These are phyloP conservation scores for Steatornis caripensis DNA, from an alignment of 2,113 vertebrate species.

Conservation along the genomic window DNA sequence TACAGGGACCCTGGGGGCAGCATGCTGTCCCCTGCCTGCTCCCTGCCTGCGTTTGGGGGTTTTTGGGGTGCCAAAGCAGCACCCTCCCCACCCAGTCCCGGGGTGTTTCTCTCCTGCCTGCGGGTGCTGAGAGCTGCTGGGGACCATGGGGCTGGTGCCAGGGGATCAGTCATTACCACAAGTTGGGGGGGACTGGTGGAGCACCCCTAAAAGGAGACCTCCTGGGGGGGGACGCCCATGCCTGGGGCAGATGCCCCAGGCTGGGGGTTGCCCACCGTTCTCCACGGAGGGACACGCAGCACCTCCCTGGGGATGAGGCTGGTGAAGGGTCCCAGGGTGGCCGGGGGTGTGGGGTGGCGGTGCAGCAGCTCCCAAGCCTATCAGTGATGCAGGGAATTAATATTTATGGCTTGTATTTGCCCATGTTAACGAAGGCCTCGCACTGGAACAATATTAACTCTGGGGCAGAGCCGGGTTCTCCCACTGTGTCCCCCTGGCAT, in stretches of 20 bases:
- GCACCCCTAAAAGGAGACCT: not conserved
- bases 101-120: not conserved
- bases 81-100: fast-evolving
- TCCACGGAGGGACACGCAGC: not conserved
- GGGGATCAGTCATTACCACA: not conserved
- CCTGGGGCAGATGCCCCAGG: not conserved
- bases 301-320: not conserved
- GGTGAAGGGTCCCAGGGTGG: not conserved
- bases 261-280: not conserved
- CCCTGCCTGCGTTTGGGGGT: not conserved
- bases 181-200: not conserved
- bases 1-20: not conserved
- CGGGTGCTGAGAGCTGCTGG: fast-evolving
- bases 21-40: not conserved
- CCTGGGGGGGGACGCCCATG: fast-evolving
- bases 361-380: not conserved
- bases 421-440: not conserved
- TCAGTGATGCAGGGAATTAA: not conserved
- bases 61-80: not conserved
- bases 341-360: not conserved
- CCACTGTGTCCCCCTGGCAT: not conserved
- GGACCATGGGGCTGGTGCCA: not conserved
- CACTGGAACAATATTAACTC: not conserved
- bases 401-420: not conserved
- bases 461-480: not conserved